phyloP scores from a whole-genome alignment of 2,888 invertebrate species.

The Diarsia dahlii region DNA sequence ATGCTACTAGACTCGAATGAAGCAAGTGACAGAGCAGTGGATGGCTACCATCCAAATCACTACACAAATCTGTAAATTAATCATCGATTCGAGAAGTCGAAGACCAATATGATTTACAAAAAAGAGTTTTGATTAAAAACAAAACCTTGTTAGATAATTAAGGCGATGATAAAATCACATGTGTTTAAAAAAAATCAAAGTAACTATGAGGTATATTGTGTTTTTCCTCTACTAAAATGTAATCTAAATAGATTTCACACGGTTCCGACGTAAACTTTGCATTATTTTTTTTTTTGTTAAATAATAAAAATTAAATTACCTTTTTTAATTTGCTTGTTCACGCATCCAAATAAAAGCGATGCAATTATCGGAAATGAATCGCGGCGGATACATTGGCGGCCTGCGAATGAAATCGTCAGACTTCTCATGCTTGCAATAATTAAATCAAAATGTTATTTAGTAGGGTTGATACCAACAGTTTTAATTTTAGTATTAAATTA shows the following conservation, averaged over 20 bases:
- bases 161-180: too few relatives aligned
- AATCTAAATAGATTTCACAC: background rate
- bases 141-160: background rate
- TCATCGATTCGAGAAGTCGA: background rate
- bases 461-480: background rate
- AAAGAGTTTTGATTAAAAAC: too few relatives aligned
- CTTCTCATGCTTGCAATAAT: background rate
- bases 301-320: background rate
- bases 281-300: background rate
- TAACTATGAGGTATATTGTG: background rate
- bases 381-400: background rate
- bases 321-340: background rate
- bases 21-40: background rate
- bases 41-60: too few relatives aligned
- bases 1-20: background rate
- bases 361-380: slow-evolving; percentile 35
- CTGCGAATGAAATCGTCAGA: slow-evolving; percentile 5
- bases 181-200: background rate
- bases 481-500: background rate
- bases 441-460: slow-evolving; percentile 8
- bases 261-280: background rate
- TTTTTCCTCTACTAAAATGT: background rate
- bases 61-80: background rate
- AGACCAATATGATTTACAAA: background rate
- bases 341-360: slow-evolving; percentile 11